Percentiles rank a stretch among this genome's conserved stretches.
Evolutionary conservation across 2,113 vertebrate species (phyloP).

Genomic region (Empidonax alnorum): DNA sequence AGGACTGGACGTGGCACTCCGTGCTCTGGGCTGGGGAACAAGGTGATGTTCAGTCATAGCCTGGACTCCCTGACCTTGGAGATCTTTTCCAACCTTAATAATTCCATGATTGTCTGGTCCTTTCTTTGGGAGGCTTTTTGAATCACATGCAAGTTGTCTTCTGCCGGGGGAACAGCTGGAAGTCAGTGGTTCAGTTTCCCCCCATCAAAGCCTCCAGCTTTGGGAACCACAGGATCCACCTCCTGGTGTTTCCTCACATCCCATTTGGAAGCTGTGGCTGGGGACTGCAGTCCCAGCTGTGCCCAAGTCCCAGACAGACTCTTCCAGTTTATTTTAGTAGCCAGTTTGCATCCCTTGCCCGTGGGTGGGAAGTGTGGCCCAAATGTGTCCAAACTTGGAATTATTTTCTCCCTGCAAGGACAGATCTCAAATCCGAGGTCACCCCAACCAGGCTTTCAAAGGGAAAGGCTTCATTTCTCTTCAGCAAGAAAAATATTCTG

Average conservation of each 20-base stretch:
- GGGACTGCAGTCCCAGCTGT: not conserved
- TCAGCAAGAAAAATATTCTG: not conserved
- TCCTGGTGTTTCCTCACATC: not conserved
- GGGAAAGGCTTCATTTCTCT: constrained; percentile 15
- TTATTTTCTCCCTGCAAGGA: not conserved
- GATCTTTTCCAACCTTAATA: not conserved
- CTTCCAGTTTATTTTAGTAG: not conserved
- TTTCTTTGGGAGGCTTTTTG: not conserved
- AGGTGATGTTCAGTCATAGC: accelerated
- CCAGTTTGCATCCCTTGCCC: not conserved
- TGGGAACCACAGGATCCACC: not conserved
- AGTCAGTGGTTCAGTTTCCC: not conserved
- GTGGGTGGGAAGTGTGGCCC: not conserved
- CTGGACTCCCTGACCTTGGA: accelerated
- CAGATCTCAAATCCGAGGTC: not conserved
- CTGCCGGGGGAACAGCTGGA: not conserved
- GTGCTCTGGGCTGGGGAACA: not conserved
- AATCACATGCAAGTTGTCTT: not conserved
- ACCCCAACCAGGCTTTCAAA: not conserved
- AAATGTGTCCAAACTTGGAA: not conserved
- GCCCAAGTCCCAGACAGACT: not conserved
- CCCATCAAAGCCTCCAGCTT: not conserved
- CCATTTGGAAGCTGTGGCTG: not conserved
- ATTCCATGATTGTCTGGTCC: not conserved
- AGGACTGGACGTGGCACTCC: accelerated